phyloP scores from a whole-genome alignment of 1,140 invertebrate species.

The Drosophila murphyi region DNA sequence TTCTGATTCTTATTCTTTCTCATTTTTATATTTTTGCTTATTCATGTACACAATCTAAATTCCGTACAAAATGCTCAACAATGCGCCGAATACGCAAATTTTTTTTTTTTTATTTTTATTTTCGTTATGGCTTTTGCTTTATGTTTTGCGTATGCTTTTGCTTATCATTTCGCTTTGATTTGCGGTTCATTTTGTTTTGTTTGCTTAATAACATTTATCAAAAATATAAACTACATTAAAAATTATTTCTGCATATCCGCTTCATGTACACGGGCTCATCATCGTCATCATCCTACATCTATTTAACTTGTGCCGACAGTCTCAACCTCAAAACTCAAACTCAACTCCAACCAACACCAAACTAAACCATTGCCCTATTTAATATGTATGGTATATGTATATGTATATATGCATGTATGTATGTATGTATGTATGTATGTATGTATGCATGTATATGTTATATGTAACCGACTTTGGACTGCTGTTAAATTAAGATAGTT shows the following conservation, averaged over 20 bases:
- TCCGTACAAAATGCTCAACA: constrained; percentile 77
- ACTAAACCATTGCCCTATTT: constrained; percentile 26
- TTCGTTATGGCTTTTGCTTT: constrained; percentile 20
- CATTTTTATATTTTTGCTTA: constrained; percentile 28
- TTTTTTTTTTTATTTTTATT: constrained; percentile 3
- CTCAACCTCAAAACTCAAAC: constrained; percentile 36
- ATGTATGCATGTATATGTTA: constrained; percentile 5
- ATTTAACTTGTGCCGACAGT: constrained; percentile 70
- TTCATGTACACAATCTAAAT: constrained; percentile 70
- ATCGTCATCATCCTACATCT: constrained; percentile 29
- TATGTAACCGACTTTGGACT: constrained; percentile 40
- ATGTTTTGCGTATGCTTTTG: constrained; percentile 40
- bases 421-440: neutral
- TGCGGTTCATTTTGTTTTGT: constrained; percentile 49
- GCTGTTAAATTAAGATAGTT: constrained; percentile 47
- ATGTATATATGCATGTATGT: neutral
- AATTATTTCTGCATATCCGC: constrained; percentile 35
- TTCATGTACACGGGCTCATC: constrained; percentile 3
- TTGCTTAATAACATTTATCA: constrained; percentile 82
- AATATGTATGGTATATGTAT: constrained; percentile 6
- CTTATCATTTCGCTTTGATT: constrained; percentile 48
- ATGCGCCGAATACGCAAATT: constrained; percentile 48
- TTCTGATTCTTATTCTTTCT: neutral
- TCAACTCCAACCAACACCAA: constrained; percentile 30
- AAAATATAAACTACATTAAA: constrained; percentile 84